Evolutionary conservation across 2,113 vertebrate genomes (phyloP).

Genomic region (Rutilus rutilus): DNA sequence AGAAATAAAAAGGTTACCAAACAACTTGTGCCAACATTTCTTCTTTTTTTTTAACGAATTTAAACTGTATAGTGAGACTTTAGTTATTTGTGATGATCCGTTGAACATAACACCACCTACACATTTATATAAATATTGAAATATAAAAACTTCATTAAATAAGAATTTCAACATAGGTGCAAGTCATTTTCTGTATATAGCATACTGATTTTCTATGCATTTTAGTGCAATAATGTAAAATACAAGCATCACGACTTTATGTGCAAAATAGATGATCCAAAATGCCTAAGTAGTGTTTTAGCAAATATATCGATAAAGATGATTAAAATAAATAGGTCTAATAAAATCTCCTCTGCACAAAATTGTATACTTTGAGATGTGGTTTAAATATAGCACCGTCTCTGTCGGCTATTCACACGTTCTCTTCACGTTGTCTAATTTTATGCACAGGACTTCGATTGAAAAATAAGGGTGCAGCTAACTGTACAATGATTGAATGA

Average conservation of each 20-base stretch:
- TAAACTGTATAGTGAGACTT: not conserved
- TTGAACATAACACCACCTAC: not conserved
- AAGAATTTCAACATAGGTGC: too few species aligned
- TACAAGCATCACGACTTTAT: not conserved
- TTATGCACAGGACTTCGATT: conserved; percentile 52
- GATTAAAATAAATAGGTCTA: not conserved
- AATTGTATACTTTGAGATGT: not conserved
- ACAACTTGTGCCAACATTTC: not conserved
- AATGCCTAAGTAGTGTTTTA: not conserved
- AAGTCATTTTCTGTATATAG: too few species aligned
- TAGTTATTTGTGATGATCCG: not conserved
- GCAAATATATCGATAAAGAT: too few species aligned
- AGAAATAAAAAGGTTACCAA: not conserved
- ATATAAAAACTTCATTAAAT: too few species aligned
- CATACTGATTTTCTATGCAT: too few species aligned
- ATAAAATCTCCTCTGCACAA: not conserved
- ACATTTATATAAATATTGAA: too few species aligned
- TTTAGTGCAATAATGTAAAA: too few species aligned
- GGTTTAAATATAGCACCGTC: not conserved
- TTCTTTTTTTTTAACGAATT: too few species aligned
- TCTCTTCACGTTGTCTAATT: conserved; percentile 35
- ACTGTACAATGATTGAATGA: conserved; percentile 81
- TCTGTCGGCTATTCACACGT: conserved; percentile 1
- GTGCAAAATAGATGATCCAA: not conserved
- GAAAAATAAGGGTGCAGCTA: conserved; percentile 58